phyloP scores from a whole-genome alignment of 2,113 vertebrate genomes.

The Sorex araneus region DNA sequence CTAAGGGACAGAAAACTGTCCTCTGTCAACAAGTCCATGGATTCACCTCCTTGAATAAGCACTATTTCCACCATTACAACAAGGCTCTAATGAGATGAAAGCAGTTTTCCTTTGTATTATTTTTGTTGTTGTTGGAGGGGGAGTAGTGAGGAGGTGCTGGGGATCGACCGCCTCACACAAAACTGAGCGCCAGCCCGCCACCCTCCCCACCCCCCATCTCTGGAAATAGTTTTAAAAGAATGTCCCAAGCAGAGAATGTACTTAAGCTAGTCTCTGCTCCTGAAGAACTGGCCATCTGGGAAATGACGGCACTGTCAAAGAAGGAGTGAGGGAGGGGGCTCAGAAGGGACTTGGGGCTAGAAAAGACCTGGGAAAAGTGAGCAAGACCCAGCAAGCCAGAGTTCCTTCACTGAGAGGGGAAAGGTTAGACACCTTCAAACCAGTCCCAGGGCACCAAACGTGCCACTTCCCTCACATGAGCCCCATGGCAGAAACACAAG shows the following conservation, averaged over 20 bases:
- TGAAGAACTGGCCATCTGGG: neutral
- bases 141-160: too few species aligned
- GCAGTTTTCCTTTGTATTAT: too few species aligned
- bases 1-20: too few species aligned
- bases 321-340: neutral
- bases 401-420: neutral
- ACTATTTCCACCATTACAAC: neutral
- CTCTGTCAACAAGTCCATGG: neutral
- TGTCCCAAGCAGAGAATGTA: neutral
- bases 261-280: conserved; percentile 8
- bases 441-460: neutral
- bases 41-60: neutral
- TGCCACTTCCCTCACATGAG: neutral
- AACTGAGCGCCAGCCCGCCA: too few species aligned
- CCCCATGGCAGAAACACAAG: neutral
- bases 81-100: neutral
- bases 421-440: neutral
- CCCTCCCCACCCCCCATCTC: too few species aligned
- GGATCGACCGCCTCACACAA: too few species aligned
- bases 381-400: too few species aligned
- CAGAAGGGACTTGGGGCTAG: neutral
- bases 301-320: neutral
- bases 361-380: neutral
- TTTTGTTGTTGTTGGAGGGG: too few species aligned
- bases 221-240: conserved; percentile 47